These are phyloP conservation scores for Campoplex capitator DNA, from an alignment of 2,888 invertebrate genomes.

Conservation along the genomic window DNA sequence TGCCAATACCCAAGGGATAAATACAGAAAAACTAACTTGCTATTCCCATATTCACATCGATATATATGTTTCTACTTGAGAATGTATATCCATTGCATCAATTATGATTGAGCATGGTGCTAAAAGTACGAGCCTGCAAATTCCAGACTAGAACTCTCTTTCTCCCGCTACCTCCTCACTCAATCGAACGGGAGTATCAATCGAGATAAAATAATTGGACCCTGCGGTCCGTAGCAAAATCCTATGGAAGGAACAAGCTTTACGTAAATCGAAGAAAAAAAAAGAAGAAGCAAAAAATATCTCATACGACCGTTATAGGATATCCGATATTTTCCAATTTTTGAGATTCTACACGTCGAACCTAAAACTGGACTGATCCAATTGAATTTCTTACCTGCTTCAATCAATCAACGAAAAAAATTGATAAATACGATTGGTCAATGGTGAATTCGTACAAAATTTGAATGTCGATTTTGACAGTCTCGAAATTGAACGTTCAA, in stretches of 20 bases:
- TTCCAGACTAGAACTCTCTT: neutral
- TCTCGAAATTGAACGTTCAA: no score
- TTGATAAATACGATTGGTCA: no score
- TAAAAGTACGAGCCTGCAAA: neutral
- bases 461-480: no score
- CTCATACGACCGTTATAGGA: neutral
- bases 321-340: neutral
- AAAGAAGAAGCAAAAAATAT: neutral
- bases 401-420: no score
- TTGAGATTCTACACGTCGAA: neutral
- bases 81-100: conserved; percentile 12
- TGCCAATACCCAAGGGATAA: conserved; percentile 42
- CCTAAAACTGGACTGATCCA: neutral
- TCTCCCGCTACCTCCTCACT: neutral
- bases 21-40: conserved; percentile 22
- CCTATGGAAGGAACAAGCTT: neutral
- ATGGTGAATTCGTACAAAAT: no score
- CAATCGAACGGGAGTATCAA: conserved; percentile 1
- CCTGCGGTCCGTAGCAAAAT: neutral
- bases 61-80: neutral
- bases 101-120: conserved; percentile 2
- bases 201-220: conserved; percentile 32
- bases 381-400: neutral
- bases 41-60: conserved; percentile 5
- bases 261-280: neutral